These are phyloP conservation scores for Drosophila athabasca DNA, from an alignment of 1,140 invertebrate genomes.

Conservation along the genomic window DNA sequence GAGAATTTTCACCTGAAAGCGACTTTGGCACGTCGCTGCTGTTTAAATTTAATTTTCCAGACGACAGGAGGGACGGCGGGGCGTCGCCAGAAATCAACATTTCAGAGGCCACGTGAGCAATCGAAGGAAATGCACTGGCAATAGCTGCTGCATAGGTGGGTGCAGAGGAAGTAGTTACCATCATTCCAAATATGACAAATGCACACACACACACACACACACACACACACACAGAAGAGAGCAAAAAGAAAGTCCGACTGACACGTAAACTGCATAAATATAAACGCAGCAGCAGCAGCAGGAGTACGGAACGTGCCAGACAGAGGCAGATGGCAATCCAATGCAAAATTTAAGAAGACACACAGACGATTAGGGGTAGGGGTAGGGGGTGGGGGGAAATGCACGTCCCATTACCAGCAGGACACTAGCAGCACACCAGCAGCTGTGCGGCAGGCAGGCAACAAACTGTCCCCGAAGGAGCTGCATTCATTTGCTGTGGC, in stretches of 20 bases:
- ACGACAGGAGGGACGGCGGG: constrained; percentile 17
- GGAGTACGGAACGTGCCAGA: constrained; percentile 50
- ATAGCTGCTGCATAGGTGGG: too few species aligned
- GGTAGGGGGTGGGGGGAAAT: not conserved
- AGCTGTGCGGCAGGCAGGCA: too few species aligned
- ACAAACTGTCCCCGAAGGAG: not conserved
- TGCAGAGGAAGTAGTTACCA: constrained; percentile 72
- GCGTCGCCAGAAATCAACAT: constrained; percentile 78
- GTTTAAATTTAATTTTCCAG: constrained; percentile 79
- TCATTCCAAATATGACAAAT: constrained; percentile 79
- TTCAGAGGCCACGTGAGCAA: constrained; percentile 66
- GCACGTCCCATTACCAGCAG: constrained; percentile 5
- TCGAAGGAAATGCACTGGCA: constrained; percentile 67
- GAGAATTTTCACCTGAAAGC: constrained; percentile 35
- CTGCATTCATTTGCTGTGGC: not conserved
- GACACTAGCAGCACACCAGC: not conserved
- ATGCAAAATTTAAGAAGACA: constrained; percentile 56
- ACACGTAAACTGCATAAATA: constrained; percentile 81
- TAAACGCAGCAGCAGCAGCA: constrained; percentile 60
- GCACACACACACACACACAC: constrained; percentile 52
- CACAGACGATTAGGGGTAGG: constrained; percentile 27
- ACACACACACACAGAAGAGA: constrained; percentile 6
- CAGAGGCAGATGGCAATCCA: constrained; percentile 52
- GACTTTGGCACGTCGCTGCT: constrained; percentile 65
- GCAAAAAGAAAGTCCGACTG: constrained; percentile 35